A percentile compares a stretch with the other conserved stretches of the same genome.
phyloP scores from a whole-genome alignment of 2,797 vertebrate genomes.

The Alectoris magna region DNA sequence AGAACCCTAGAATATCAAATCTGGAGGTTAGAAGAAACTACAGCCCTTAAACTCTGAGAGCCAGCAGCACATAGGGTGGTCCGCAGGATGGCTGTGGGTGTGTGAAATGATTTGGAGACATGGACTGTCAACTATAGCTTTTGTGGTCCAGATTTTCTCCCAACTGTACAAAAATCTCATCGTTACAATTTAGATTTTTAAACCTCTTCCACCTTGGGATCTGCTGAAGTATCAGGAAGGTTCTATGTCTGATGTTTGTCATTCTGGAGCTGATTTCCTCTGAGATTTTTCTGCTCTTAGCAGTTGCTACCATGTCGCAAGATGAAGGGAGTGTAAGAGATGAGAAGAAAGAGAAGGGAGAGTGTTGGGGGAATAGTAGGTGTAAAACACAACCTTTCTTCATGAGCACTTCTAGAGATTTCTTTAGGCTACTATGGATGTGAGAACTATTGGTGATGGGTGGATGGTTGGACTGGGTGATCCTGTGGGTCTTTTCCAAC shows the following conservation, averaged over 20 bases:
- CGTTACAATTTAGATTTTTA: background rate
- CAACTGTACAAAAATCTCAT: background rate
- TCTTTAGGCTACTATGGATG: background rate
- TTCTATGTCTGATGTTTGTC: background rate
- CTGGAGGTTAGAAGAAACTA: background rate
- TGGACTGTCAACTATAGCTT: background rate
- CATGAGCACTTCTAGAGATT: background rate
- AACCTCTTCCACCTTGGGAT: background rate
- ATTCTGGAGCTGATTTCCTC: background rate
- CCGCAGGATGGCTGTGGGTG: background rate
- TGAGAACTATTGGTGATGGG: no score
- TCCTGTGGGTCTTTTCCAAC: no score
- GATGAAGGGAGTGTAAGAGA: background rate
- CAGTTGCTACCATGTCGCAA: background rate
- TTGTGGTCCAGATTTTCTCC: background rate
- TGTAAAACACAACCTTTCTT: background rate
- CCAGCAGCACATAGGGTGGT: background rate
- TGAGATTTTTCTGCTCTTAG: background rate
- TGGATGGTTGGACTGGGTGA: no score
- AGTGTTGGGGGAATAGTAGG: background rate
- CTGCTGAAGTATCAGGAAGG: background rate
- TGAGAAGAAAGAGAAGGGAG: background rate
- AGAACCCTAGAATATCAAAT: background rate
- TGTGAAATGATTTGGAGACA: background rate
- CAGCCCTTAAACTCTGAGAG: background rate